Evolutionary conservation across 2,113 vertebrate genomes (phyloP).

Genomic region (Stegastes partitus): DNA sequence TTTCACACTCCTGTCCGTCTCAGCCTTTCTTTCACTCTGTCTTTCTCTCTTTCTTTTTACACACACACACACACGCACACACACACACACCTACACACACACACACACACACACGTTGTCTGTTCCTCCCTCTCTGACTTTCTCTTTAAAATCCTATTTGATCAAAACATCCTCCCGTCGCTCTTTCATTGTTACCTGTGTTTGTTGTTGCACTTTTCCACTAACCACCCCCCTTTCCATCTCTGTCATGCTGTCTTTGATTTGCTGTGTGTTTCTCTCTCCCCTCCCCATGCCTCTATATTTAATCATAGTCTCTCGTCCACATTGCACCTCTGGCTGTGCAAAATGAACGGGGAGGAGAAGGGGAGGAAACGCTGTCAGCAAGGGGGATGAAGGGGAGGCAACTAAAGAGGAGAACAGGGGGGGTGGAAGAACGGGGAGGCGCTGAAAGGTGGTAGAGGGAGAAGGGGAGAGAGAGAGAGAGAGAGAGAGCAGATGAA

Average conservation of each 20-base stretch:
- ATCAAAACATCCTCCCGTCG: conserved; percentile 1
- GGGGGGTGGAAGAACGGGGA: conserved; percentile 8
- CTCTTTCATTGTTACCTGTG: conserved; percentile 41
- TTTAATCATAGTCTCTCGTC: conserved; percentile 63
- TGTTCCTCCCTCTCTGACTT: neutral
- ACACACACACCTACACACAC: too few species aligned
- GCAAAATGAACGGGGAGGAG: conserved; percentile 62
- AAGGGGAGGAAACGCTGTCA: conserved; percentile 49
- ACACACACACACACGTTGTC: neutral
- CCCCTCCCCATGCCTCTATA: conserved; percentile 50
- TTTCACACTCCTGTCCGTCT: conserved; percentile 6
- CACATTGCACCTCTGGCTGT: conserved; percentile 64
- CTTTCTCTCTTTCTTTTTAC: neutral
- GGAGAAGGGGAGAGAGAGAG: conserved; percentile 18
- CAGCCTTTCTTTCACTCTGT: neutral
- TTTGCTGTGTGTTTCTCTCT: conserved; percentile 36
- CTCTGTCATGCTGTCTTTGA: conserved; percentile 58
- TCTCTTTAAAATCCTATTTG: conserved; percentile 14
- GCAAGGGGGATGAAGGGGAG: conserved; percentile 37
- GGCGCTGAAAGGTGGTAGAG: conserved; percentile 17
- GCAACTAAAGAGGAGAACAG: conserved; percentile 18
- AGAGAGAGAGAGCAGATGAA: conserved; percentile 40
- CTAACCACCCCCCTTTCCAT: conserved; percentile 51
- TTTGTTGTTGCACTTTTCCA: conserved; percentile 56
- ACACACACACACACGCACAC: neutral